Conservation (phyloP, 2,113 vertebrate species). For the Colossoma macropomum region DNA sequence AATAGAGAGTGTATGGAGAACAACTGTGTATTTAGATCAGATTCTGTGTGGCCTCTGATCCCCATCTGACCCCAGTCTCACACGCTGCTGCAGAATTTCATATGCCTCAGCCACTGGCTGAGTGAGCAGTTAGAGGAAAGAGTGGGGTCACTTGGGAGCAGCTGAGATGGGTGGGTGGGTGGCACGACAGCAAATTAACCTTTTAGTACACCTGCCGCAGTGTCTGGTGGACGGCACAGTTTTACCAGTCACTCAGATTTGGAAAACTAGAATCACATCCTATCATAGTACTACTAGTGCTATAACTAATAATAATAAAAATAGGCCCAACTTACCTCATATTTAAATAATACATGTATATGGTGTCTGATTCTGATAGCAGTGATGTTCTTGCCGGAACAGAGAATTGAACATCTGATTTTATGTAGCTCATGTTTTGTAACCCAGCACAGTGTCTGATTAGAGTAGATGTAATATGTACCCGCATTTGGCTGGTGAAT, state of each 20-base stretch:
- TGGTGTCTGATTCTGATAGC: no score
- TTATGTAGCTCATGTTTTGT: no score
- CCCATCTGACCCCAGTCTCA: constrained; percentile 67
- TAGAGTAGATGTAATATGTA: no score
- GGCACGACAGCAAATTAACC: constrained; percentile 31
- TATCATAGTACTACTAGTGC: background rate
- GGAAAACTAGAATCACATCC: no score
- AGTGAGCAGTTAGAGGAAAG: constrained; percentile 50
- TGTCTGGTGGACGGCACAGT: background rate
- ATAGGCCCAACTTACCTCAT: no score
- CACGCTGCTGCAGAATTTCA: constrained; percentile 70
- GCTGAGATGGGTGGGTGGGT: constrained; percentile 37
- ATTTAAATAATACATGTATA: no score
- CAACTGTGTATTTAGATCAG: constrained; percentile 13
- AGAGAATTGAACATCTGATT: no score
- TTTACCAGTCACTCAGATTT: background rate
- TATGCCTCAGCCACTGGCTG: constrained; percentile 51
- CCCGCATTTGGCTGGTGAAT: no score
- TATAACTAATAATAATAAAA: background rate
- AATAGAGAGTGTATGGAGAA: constrained; percentile 16
- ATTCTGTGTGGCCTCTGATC: constrained; percentile 68
- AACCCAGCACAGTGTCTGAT: no score
- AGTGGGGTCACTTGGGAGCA: constrained; percentile 58
- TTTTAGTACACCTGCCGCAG: constrained; percentile 5
- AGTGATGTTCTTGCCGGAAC: no score